Evolutionary conservation across 2,888 invertebrate species (phyloP).

Genomic region (Zonitis immaculata): DNA sequence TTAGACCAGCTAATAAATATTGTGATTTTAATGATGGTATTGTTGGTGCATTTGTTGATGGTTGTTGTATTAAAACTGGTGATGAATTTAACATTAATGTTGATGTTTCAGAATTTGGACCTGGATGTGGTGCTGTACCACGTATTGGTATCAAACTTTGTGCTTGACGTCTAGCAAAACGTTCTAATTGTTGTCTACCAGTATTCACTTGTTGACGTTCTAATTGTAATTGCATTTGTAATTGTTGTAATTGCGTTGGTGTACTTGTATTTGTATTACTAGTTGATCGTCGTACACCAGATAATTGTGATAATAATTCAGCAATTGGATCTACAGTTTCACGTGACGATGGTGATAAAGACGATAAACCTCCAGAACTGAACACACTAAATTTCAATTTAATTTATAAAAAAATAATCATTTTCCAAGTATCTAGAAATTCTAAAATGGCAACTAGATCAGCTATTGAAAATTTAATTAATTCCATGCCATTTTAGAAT

Average conservation of each 20-base stretch:
- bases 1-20: constrained; percentile 42
- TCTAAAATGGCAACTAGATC: neutral
- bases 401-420: constrained; percentile 24
- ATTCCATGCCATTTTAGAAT: constrained; percentile 4
- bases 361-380: constrained; percentile 81
- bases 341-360: constrained; percentile 81
- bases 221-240: constrained; percentile 92
- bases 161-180: constrained; percentile 77
- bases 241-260: constrained; percentile 82
- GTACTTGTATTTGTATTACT: constrained; percentile 54
- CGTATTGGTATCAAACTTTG: constrained; percentile 49
- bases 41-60: constrained; percentile 38
- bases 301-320: constrained; percentile 90
- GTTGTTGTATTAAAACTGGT: constrained; percentile 39
- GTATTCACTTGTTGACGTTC: constrained; percentile 84
- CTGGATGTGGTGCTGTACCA: constrained; percentile 33
- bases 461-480: neutral
- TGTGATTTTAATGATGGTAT: constrained; percentile 41
- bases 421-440: neutral
- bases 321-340: constrained; percentile 96
- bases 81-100: constrained; percentile 44
- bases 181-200: constrained; percentile 83
- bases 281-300: constrained; percentile 78
- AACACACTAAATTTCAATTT: constrained; percentile 42
- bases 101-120: constrained; percentile 34